These are phyloP conservation scores for Nycticorax nycticorax DNA, from an alignment of 2,113 vertebrate species.

Conservation along the genomic window DNA sequence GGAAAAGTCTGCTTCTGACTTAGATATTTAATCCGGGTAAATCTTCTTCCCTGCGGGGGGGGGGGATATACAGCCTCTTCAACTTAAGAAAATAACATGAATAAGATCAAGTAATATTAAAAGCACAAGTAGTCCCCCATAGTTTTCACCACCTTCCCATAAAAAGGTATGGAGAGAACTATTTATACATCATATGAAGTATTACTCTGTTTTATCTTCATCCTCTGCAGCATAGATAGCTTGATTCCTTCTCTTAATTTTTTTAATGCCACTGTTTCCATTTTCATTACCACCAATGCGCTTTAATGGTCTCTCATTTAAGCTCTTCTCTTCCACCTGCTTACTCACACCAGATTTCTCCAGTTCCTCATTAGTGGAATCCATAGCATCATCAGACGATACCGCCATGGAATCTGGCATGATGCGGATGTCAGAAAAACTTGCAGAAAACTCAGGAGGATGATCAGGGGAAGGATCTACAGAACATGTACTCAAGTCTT, in stretches of 20 bases:
- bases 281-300: conserved; percentile 75
- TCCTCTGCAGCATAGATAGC: conserved; percentile 83
- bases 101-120: conserved; percentile 5
- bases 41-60: background rate
- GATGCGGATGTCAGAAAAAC: conserved; percentile 77
- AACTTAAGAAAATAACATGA: background rate
- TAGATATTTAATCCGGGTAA: background rate
- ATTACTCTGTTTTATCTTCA: conserved; percentile 72
- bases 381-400: conserved; percentile 71
- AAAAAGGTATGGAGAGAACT: background rate
- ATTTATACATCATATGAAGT: background rate
- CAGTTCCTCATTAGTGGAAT: conserved; percentile 51
- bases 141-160: background rate
- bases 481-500: conserved; percentile 66
- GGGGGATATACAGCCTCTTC: background rate
- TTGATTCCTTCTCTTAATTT: conserved; percentile 95
- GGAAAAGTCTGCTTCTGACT: background rate
- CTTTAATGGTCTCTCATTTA: conserved; percentile 73
- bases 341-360: conserved; percentile 39
- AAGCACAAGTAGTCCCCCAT: background rate
- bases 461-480: conserved; percentile 73
- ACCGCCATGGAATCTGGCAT: conserved; percentile 65
- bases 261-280: conserved; percentile 73
- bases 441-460: conserved; percentile 68
- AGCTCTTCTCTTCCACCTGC: conserved; percentile 49